Evolutionary conservation across 2,113 vertebrate genomes (phyloP).

Genomic region (Corythornis madagascariensis): DNA sequence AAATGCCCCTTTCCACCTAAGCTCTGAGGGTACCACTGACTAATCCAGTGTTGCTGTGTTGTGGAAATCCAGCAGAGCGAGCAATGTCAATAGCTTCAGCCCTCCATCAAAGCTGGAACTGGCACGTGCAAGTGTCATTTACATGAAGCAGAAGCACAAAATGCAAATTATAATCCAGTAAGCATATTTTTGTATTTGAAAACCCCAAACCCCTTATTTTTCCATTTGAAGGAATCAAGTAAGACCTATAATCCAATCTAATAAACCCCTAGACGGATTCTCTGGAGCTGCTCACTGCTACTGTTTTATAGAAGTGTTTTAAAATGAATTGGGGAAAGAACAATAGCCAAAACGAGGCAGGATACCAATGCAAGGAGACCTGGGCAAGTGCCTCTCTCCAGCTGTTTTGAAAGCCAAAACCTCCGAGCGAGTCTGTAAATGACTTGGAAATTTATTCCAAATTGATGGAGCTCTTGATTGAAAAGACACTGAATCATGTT

Average conservation of each 20-base stretch:
- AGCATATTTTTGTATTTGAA: not conserved
- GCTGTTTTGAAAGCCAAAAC: slow-evolving; percentile 19
- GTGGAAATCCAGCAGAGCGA: not conserved
- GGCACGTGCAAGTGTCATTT: not conserved
- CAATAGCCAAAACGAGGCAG: not conserved
- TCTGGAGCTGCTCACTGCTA: not conserved
- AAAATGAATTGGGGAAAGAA: not conserved
- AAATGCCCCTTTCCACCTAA: fast-evolving
- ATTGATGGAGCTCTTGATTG: slow-evolving; percentile 40
- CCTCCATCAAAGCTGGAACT: not conserved
- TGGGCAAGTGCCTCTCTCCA: not conserved
- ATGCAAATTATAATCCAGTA: not conserved
- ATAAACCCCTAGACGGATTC: not conserved
- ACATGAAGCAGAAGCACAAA: not conserved
- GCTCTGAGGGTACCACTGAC: too few species aligned
- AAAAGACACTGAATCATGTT: slow-evolving; percentile 29
- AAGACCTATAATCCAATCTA: not conserved
- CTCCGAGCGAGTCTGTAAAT: slow-evolving; percentile 23
- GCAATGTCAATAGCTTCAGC: not conserved
- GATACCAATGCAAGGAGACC: not conserved
- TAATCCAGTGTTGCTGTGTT: not conserved
- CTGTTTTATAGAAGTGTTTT: not conserved
- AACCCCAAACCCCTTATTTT: not conserved
- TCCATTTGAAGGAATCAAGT: not conserved
- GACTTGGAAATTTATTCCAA: slow-evolving; percentile 55